Base-by-base conservation (phyloP, 2,888 invertebrate genomes). In the Drosophila sordidapex region DNA sequence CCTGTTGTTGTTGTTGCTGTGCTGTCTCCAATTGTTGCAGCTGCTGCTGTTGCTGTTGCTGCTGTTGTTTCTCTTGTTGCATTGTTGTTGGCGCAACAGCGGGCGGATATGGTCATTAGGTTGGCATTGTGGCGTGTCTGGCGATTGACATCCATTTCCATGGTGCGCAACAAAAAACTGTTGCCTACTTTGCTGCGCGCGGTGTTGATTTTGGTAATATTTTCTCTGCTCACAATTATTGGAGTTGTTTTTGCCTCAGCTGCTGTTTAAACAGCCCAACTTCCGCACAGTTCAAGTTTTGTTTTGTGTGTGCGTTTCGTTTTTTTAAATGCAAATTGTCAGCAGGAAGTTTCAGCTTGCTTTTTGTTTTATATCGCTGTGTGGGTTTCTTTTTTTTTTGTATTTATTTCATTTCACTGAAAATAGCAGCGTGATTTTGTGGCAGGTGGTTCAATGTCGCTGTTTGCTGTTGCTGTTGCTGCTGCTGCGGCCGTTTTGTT, bases 81-180 rank as follows among this genome's bases (percentile, higher is more conserved):
- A 67, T 76, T 75, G 76, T 84, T 88, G 76, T 88, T 90, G 65
- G 86, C 83, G 69, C 88, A 90, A 71, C 90, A 85, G 64, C 90
- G 88, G 57, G 92, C 91, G 72, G 92, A 92, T 77, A 92, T 91
- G 90, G 91, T 91, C 86, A 92, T 91, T 83, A 90, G 89, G 82
- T 87, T 91, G 88, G 85, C 91, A 85, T 83, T 87, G 82, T 83
- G 89, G 79, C 83, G 89, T 86, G 76, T 82, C 75, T 85, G 85
- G 69, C 92, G 91, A 89, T 93, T 92, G 74, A 93, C 93, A 89
- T 93, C 93, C 91, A 92, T 92, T 91, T 92, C 93, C 93, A 89
- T 90, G 68, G 70, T 76, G 76, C 60, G 71, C 71, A 71, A 60
- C 64, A 67, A 76, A 73, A 76, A 84, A 75, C 66, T 71, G 86